Base-by-base conservation (phyloP, 2,888 invertebrate genomes). In the Bellardia pandia region DNA sequence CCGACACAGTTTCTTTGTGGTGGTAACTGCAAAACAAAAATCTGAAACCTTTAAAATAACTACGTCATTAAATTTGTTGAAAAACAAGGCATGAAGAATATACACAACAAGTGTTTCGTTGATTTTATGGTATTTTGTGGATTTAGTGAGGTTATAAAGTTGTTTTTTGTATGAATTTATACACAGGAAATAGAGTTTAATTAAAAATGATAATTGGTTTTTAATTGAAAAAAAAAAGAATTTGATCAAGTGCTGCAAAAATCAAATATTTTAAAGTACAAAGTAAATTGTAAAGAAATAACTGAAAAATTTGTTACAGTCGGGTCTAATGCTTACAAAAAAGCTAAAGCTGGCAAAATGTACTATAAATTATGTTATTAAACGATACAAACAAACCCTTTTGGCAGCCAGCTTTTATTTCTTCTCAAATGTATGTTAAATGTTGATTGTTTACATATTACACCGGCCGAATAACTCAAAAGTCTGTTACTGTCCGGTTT, bases 131-230 rank as follows among this genome's bases (percentile, higher is more conserved):
- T 23, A 60, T 14, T 13, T 45, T 33, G 13, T 45, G 60, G 48
- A 40, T 68, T 66, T 45, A 9, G 14, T n/a, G 11, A 13, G 8
- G 0, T 14, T 76, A n/a, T 48, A 48, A 62, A 13, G 51, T 64
- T 72, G n/a, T 9, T 16, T 45, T 23, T 23, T 23, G 23, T 45
- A 30, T 16, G n/a, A 1, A 53, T 33, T 42, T 30, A 1, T 42
- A 62, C 71, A 64, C 79, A 64, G 85, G 85, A 85, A 85, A 80
- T 80, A 40, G 71, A 48, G 16, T 64, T 76, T 69, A 72, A 81
- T 76, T 80, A 80, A 84, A 71, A 76, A 48, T 13, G 30, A 33
- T 71, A 85, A 76, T 80, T 76, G 71, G 58, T 13, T 51, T 79
- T 71, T 40, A 23, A 71, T 40, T 60, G 33, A 68, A 68, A 56